These are phyloP conservation scores for Pungitius pungitius DNA, from an alignment of 2,113 vertebrate species.

Conservation along the genomic window DNA sequence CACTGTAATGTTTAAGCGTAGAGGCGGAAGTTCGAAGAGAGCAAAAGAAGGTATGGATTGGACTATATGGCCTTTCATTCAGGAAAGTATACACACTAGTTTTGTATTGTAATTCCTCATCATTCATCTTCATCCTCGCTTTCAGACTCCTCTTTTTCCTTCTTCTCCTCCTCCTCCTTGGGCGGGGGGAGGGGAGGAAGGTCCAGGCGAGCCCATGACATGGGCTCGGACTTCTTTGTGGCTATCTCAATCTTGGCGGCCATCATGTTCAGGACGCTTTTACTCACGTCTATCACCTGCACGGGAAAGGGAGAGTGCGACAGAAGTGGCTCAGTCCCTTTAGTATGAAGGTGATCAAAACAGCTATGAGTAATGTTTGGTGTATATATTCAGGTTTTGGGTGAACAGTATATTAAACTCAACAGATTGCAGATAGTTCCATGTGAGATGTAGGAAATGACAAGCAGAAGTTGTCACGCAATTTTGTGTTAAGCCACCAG, in stretches of 20 bases:
- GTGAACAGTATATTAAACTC: not conserved
- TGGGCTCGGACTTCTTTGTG: conserved; percentile 92
- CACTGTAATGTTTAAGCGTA: conserved; percentile 2
- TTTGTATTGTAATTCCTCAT: conserved; percentile 29
- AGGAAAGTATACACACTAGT: conserved; percentile 19
- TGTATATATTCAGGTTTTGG: not conserved
- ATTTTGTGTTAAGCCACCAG: not conserved
- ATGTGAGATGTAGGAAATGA: not conserved
- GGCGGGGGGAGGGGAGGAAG: conserved; percentile 78
- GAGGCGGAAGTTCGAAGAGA: conserved; percentile 18
- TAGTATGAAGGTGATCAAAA: not conserved
- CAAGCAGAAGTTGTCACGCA: not conserved
- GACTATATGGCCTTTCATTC: conserved; percentile 35
- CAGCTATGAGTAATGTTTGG: not conserved
- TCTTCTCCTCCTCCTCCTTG: conserved; percentile 74
- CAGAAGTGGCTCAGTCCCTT: not conserved
- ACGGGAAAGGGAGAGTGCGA: not conserved
- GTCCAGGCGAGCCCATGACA: conserved; percentile 94
- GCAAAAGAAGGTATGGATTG: conserved; percentile 38
- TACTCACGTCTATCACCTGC: conserved; percentile 92
- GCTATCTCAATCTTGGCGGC: conserved; percentile 93
- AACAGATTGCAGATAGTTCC: not conserved
- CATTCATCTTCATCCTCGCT: conserved; percentile 72
- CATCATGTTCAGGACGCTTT: conserved; percentile 92
- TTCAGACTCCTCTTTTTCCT: conserved; percentile 54